These are phyloP conservation scores for Dromiciops gliroides DNA, from an alignment of 2,113 vertebrate genomes.

Conservation along the genomic window DNA sequence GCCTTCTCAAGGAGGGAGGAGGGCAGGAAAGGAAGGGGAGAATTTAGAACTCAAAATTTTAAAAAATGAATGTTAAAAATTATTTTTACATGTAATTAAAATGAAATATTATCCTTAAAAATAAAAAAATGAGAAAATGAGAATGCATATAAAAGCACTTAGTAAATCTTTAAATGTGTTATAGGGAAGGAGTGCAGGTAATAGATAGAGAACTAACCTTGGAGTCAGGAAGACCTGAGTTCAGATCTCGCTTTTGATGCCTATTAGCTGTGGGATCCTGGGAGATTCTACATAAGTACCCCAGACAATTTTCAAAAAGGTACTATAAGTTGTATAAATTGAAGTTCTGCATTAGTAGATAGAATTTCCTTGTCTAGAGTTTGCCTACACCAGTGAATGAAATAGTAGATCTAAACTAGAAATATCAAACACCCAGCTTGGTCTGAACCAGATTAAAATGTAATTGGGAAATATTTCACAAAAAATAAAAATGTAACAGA, in stretches of 20 bases:
- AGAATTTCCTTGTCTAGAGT: not conserved
- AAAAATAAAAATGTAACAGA: not conserved
- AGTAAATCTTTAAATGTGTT: not conserved
- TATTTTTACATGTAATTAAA: too few relatives aligned
- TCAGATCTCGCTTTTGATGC: not conserved
- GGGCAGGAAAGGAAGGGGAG: too few relatives aligned
- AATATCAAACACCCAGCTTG: not conserved
- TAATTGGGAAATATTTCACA: not conserved
- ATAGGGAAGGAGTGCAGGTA: not conserved
- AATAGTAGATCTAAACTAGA: not conserved
- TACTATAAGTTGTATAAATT: not conserved
- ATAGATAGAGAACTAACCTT: not conserved
- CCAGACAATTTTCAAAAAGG: not conserved
- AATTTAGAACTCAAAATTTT: too few relatives aligned
- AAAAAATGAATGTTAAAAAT: too few relatives aligned
- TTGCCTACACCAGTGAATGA: not conserved
- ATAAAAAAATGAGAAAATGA: not conserved
- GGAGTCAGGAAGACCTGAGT: not conserved
- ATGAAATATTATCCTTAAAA: too few relatives aligned
- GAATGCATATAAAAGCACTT: not conserved
- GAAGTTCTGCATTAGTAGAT: not conserved
- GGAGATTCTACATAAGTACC: not conserved
- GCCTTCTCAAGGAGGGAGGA: too few relatives aligned
- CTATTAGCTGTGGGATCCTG: not conserved
- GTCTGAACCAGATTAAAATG: not conserved